Evolutionary conservation across 1,140 invertebrate genomes (phyloP).

Genomic region (Pogonus chalceus): DNA sequence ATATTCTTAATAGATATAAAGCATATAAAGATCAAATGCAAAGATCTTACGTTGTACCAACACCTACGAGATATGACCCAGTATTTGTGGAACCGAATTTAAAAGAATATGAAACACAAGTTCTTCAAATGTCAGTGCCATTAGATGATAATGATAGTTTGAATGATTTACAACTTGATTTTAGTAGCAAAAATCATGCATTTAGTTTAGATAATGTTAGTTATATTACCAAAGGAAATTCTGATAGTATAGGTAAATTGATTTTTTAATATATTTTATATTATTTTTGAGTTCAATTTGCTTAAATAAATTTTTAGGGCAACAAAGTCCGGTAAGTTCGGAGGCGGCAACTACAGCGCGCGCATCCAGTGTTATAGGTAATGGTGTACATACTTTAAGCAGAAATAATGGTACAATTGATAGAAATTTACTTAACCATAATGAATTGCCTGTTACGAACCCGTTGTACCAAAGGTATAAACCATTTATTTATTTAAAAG

Average conservation of each 20-base stretch:
- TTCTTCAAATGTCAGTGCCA: slow-evolving; percentile 80
- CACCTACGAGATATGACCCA: slow-evolving; percentile 58
- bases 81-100: slow-evolving; percentile 66
- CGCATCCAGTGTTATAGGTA: slow-evolving; percentile 56
- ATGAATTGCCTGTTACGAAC: slow-evolving; percentile 43
- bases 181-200: slow-evolving; percentile 75
- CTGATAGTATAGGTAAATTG: slow-evolving; percentile 37
- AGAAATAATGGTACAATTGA: slow-evolving; percentile 31
- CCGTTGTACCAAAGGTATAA: slow-evolving; percentile 39
- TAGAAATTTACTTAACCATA: slow-evolving; percentile 25
- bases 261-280: neutral
- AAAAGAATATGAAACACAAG: slow-evolving; percentile 80
- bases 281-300: neutral
- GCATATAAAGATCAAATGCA: slow-evolving; percentile 69
- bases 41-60: slow-evolving; percentile 57
- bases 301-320: slow-evolving; percentile 42
- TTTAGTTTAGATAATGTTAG: slow-evolving; percentile 77
- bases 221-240: slow-evolving; percentile 73
- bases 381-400: slow-evolving; percentile 40
- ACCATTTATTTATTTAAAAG: slow-evolving; percentile 12
- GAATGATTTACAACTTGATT: slow-evolving; percentile 74
- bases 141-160: slow-evolving; percentile 65
- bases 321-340: slow-evolving; percentile 68
- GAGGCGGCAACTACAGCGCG: slow-evolving; percentile 71
- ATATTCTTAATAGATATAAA: slow-evolving; percentile 50